Conservation (phyloP, 2,113 vertebrate genomes). For the Ibidorhyncha struthersii region DNA sequence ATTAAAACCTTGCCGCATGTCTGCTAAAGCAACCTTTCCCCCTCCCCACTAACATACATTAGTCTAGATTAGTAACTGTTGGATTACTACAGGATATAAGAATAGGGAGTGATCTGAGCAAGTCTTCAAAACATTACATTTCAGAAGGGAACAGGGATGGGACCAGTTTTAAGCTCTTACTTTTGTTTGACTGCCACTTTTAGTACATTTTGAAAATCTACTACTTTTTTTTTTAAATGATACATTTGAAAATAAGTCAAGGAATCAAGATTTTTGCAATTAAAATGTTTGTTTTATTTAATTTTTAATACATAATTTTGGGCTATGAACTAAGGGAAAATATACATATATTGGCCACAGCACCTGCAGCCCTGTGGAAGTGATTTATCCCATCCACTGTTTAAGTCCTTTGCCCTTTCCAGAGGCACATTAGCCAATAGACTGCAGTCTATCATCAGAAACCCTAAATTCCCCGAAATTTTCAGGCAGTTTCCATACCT, state of each 20-base stretch:
- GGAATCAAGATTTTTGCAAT: neutral
- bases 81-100: constrained; percentile 60
- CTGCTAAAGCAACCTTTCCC: constrained; percentile 70
- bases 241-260: neutral
- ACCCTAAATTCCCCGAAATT: neutral
- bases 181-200: neutral
- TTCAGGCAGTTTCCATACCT: neutral
- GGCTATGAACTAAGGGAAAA: neutral
- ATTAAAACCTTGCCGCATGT: constrained; percentile 88
- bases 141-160: constrained; percentile 11
- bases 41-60: constrained; percentile 24
- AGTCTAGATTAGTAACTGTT: constrained; percentile 77
- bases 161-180: neutral
- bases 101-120: constrained; percentile 48
- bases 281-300: neutral
- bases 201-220: neutral
- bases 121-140: constrained; percentile 42
- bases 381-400: neutral
- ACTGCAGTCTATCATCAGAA: neutral
- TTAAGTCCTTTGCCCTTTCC: neutral
- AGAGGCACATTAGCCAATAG: neutral
- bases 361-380: neutral
- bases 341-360: neutral
- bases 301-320: neutral
- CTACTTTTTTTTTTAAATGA: neutral